phyloP scores from a whole-genome alignment of 2,113 vertebrate genomes.

The Acrocephalus arundinaceus region DNA sequence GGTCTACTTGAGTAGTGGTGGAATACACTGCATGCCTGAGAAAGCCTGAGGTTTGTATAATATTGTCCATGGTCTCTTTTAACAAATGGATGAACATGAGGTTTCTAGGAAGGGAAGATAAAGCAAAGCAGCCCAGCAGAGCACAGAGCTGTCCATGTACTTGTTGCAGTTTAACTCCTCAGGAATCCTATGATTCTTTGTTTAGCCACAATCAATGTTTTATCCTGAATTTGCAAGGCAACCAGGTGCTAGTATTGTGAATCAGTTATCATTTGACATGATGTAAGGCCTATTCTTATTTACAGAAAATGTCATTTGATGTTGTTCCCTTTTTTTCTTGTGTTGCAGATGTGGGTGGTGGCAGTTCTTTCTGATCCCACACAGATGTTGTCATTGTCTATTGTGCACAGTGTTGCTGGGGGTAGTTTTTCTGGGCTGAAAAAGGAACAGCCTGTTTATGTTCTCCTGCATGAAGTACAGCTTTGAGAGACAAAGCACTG shows the following conservation, averaged over 20 bases:
- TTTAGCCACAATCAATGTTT: not conserved
- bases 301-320: slow-evolving; percentile 26
- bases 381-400: slow-evolving; percentile 51
- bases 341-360: slow-evolving; percentile 23
- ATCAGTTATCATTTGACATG: not conserved
- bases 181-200: not conserved
- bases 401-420: slow-evolving; percentile 24
- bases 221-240: not conserved
- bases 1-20: not conserved
- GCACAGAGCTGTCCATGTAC: not conserved
- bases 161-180: not conserved
- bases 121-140: not conserved
- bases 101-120: not conserved
- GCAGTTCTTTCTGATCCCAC: slow-evolving; percentile 18
- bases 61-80: not conserved
- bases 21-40: not conserved
- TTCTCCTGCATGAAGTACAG: slow-evolving; percentile 8
- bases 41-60: not conserved
- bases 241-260: not conserved
- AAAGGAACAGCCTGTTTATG: slow-evolving; percentile 23
- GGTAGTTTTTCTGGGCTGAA: not conserved
- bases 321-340: not conserved
- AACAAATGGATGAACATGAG: not conserved
- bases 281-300: slow-evolving; percentile 4
- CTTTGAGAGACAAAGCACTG: not conserved